A percentile compares a stretch with the other conserved stretches of the same genome.
These are phyloP conservation scores for Acipenser ruthenus DNA, from an alignment of 2,797 vertebrate species.

Conservation along the genomic window DNA sequence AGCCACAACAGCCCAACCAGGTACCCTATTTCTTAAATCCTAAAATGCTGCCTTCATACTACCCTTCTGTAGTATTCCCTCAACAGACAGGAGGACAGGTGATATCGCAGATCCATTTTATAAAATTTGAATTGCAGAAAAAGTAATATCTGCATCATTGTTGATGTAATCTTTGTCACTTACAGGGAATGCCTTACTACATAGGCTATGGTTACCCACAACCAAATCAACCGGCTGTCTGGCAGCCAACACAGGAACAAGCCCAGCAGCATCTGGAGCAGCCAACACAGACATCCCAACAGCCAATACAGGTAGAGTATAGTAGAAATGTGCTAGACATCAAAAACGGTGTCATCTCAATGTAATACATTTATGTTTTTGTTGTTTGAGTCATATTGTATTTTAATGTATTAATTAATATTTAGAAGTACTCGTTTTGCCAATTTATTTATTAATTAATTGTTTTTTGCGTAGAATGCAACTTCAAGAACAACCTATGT, in stretches of 20 bases:
- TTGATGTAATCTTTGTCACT: slow-evolving; percentile 1
- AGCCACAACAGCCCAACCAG: slow-evolving; percentile 45
- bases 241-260: slow-evolving; percentile 28
- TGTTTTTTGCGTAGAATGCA: too few species aligned
- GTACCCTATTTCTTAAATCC: slow-evolving; percentile 25
- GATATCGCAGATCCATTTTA: not conserved
- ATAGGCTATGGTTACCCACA: slow-evolving; percentile 51
- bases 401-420: too few species aligned
- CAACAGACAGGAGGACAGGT: slow-evolving; percentile 50
- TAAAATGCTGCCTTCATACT: slow-evolving; percentile 47
- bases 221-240: slow-evolving; percentile 22
- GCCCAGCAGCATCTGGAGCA: slow-evolving; percentile 44
- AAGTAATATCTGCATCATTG: not conserved
- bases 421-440: too few species aligned
- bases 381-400: too few species aligned
- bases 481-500: too few species aligned
- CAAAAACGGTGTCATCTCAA: too few species aligned
- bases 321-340: too few species aligned
- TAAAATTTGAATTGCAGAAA: slow-evolving; percentile 10
- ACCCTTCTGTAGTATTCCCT: slow-evolving; percentile 41
- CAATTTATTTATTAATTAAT: too few species aligned
- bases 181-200: slow-evolving; percentile 54
- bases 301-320: slow-evolving; percentile 48
- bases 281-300: slow-evolving; percentile 50
- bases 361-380: too few species aligned